These are phyloP conservation scores for Micromesistius poutassou DNA, from an alignment of 2,797 vertebrate genomes.

Conservation along the genomic window DNA sequence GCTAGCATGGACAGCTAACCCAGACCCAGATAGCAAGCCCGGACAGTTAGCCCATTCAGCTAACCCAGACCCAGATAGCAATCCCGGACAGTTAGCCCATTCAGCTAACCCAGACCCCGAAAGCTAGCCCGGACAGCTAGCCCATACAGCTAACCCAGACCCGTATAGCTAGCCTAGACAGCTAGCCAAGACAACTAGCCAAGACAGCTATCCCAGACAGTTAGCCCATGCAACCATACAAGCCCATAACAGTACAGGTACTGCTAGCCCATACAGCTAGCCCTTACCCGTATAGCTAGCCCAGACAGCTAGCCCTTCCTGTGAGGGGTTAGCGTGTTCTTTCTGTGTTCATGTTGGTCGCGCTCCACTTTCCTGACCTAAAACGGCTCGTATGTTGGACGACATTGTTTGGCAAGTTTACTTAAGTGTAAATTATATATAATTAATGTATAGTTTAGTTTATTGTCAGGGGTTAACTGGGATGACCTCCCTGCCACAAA, in stretches of 20 bases:
- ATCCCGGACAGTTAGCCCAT: no score
- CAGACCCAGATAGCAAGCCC: neutral
- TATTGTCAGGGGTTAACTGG: neutral
- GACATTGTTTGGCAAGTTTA: neutral
- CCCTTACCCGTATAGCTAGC: neutral
- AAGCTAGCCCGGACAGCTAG: neutral
- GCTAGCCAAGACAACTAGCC: neutral
- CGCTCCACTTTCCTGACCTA: neutral
- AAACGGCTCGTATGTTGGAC: neutral
- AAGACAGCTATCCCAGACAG: neutral
- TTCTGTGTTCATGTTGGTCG: neutral
- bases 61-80: slow-evolving; percentile 12
- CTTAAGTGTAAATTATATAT: neutral
- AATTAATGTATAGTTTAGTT: neutral
- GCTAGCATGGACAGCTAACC: neutral
- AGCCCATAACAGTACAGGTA: no score
- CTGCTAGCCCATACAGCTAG: no score
- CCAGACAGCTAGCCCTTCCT: neutral
- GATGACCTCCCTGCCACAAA: neutral
- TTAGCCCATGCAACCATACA: no score
- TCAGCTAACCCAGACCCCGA: neutral
- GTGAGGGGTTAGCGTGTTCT: neutral
- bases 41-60: neutral
- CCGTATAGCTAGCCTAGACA: no score
- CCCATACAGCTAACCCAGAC: no score